A percentile compares a stretch with the other conserved stretches of the same genome.
These are phyloP conservation scores for Leucoraja ocellata DNA, from an alignment of 2,797 vertebrate species.

Conservation along the genomic window DNA sequence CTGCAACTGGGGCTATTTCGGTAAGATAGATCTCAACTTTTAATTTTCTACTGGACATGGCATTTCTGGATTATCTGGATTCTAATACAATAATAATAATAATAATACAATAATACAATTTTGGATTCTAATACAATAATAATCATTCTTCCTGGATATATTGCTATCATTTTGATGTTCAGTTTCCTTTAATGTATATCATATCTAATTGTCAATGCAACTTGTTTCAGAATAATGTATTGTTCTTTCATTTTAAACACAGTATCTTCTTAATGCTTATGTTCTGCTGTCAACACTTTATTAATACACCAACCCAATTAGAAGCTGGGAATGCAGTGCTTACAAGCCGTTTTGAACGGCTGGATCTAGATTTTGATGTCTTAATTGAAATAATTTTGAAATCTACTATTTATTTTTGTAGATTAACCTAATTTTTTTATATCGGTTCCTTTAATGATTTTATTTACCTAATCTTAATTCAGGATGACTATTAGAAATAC, in stretches of 20 bases:
- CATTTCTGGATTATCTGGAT: not conserved
- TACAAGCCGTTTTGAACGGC: not conserved
- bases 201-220: too few relatives aligned
- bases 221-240: too few relatives aligned
- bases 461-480: not conserved
- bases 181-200: too few relatives aligned
- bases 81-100: not conserved
- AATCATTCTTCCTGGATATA: not conserved
- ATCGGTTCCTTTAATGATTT: not conserved
- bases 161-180: not conserved
- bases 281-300: not conserved
- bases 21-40: conserved; percentile 54
- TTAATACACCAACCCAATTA: not conserved
- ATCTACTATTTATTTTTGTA: not conserved
- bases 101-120: too few relatives aligned
- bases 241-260: too few relatives aligned
- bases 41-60: not conserved
- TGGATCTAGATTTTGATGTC: not conserved
- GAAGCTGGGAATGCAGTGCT: not conserved
- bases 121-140: not conserved
- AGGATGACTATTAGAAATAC: not conserved
- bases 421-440: not conserved
- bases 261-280: too few relatives aligned
- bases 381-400: not conserved
- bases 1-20: conserved; percentile 79